Evolutionary conservation across 2,888 invertebrate species (phyloP).

Genomic region (Charanyca ferruginea): DNA sequence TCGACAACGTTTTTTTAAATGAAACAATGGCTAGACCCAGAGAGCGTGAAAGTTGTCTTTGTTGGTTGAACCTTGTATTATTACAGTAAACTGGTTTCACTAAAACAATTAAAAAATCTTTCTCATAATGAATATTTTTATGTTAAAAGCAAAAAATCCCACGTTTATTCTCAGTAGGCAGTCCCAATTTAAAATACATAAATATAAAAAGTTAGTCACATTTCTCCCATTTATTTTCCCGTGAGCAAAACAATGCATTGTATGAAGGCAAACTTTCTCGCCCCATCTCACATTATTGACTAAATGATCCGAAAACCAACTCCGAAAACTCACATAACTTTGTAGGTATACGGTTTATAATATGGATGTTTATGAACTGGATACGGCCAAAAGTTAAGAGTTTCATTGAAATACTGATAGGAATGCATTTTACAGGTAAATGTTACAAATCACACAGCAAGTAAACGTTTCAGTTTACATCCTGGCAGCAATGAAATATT

Average conservation of each 20-base stretch:
- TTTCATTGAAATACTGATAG: neutral
- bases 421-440: neutral
- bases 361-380: constrained; percentile 53
- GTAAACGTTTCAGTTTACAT: neutral
- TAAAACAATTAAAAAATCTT: constrained; percentile 3
- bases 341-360: constrained; percentile 60
- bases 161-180: neutral
- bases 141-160: neutral
- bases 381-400: constrained; percentile 38
- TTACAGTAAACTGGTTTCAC: neutral
- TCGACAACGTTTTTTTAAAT: constrained; percentile 25
- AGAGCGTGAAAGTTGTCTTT: constrained; percentile 30
- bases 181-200: constrained; percentile 25
- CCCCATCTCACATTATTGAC: constrained; percentile 74
- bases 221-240: constrained; percentile 23
- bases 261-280: constrained; percentile 53
- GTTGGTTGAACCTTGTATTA: constrained; percentile 16
- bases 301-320: constrained; percentile 74
- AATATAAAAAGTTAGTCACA: constrained; percentile 33
- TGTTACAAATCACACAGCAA: neutral
- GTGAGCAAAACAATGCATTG: constrained; percentile 51
- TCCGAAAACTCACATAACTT: constrained; percentile 71
- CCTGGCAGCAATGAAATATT: neutral
- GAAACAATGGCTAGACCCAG: constrained; percentile 28
- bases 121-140: neutral